phyloP scores from a whole-genome alignment of 2,888 invertebrate species.

The Proisotoma minuta region DNA sequence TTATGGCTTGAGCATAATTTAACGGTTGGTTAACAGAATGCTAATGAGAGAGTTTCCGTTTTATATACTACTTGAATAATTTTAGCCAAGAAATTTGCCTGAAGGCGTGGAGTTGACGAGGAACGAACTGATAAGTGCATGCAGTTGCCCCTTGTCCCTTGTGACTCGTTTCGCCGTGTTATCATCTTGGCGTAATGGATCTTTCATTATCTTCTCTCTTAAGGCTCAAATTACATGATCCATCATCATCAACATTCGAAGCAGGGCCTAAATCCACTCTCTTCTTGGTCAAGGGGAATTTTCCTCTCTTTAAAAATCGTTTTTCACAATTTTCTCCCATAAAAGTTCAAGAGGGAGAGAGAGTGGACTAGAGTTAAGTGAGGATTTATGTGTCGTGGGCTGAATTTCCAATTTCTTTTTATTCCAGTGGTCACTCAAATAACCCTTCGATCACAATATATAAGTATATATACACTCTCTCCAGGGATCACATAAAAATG shows the following conservation, averaged over 20 bases:
- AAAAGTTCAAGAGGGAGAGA: not conserved
- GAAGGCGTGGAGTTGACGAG: not conserved
- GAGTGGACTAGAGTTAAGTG: not conserved
- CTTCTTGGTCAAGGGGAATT: too few species aligned
- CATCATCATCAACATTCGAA: not conserved
- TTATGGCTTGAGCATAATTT: too few species aligned
- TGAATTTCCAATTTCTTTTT: not conserved
- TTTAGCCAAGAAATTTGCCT: too few species aligned
- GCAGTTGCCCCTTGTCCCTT: not conserved
- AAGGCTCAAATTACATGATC: conserved; percentile 5
- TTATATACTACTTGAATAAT: too few species aligned
- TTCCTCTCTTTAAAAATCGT: not conserved
- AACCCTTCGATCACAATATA: too few species aligned
- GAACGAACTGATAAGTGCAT: not conserved
- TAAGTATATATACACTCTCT: too few species aligned
- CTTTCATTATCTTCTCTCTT: not conserved
- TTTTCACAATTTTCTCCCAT: too few species aligned
- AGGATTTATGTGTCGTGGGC: not conserved
- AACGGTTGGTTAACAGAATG: too few species aligned
- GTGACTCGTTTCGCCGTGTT: not conserved
- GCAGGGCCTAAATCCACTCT: not conserved
- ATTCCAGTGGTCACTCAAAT: too few species aligned
- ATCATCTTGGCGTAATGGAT: not conserved
- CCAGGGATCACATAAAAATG: too few species aligned
- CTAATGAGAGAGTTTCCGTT: too few species aligned